A percentile compares a stretch with the other conserved stretches of the same genome.
Evolutionary conservation across 1,140 invertebrate genomes (phyloP).

Genomic region (Leucophenga varia): DNA sequence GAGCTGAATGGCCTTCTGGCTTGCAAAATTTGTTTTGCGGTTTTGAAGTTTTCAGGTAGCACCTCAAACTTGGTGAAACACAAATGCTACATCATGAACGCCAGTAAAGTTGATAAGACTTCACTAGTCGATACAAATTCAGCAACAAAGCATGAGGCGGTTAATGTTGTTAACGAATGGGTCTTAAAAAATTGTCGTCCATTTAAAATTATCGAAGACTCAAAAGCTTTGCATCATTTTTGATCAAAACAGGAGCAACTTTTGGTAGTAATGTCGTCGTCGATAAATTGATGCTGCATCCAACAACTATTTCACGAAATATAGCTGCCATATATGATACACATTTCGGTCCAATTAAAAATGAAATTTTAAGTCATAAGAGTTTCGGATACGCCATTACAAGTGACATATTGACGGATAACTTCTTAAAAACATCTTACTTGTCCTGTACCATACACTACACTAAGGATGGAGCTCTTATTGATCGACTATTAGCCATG

Average conservation of each 20-base stretch:
- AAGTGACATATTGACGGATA: constrained; percentile 1
- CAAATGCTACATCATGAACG: constrained; percentile 7
- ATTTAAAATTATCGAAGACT: constrained; percentile 17
- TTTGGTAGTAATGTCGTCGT: constrained; percentile 6
- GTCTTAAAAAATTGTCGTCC: constrained; percentile 10
- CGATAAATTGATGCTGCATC: constrained; percentile 1
- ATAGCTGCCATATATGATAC: background rate
- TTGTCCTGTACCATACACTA: background rate
- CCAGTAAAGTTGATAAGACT: background rate
- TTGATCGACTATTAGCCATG: background rate
- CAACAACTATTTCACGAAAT: constrained; percentile 5
- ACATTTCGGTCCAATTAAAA: background rate
- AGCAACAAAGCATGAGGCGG: constrained; percentile 7
- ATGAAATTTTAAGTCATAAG: background rate
- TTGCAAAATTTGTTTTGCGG: background rate
- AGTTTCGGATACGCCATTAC: background rate
- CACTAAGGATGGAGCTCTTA: background rate
- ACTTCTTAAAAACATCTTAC: background rate
- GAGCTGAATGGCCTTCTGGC: no score
- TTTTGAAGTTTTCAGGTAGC: constrained; percentile 5
- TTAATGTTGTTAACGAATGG: constrained; percentile 9
- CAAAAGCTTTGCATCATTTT: constrained; percentile 7
- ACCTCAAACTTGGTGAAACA: constrained; percentile 10
- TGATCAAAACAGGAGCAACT: constrained; percentile 15
- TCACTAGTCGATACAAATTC: constrained; percentile 1